Evolutionary conservation across 2,113 vertebrate species (phyloP).

Genomic region (Xyrauchen texanus): DNA sequence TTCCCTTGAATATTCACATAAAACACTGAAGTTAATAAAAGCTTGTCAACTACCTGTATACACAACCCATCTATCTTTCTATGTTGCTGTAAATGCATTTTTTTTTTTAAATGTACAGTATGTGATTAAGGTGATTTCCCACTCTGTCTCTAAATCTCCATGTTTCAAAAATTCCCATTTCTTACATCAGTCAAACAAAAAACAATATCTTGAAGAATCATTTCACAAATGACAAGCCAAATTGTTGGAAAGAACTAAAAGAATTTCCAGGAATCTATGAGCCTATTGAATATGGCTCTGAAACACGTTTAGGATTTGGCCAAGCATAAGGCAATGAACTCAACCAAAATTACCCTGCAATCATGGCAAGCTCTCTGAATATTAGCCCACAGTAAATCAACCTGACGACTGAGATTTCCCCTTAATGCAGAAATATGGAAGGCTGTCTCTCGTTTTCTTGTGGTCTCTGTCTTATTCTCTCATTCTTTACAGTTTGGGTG

Average conservation of each 20-base stretch:
- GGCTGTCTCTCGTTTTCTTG: slow-evolving; percentile 57
- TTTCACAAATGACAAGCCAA: slow-evolving; percentile 16
- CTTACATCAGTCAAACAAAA: slow-evolving; percentile 32
- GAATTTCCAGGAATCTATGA: slow-evolving; percentile 26
- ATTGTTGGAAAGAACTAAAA: slow-evolving; percentile 9
- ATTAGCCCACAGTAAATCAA: slow-evolving; percentile 66
- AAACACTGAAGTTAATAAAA: too few relatives aligned
- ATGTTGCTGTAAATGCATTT: too few relatives aligned
- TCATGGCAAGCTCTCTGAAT: slow-evolving; percentile 61
- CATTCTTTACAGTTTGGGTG: slow-evolving; percentile 68
- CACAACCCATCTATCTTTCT: too few relatives aligned
- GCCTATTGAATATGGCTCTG: neutral
- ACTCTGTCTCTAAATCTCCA: neutral
- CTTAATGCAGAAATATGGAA: slow-evolving; percentile 67
- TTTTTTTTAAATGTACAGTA: neutral
- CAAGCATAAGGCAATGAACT: slow-evolving; percentile 53
- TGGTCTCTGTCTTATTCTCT: slow-evolving; percentile 20
- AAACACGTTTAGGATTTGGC: slow-evolving; percentile 27
- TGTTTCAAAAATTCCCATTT: slow-evolving; percentile 34
- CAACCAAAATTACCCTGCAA: slow-evolving; percentile 62
- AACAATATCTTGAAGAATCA: slow-evolving; percentile 27
- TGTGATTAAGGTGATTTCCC: slow-evolving; percentile 8
- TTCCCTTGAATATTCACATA: too few relatives aligned
- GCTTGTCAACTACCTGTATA: too few relatives aligned
- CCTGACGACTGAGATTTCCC: slow-evolving; percentile 56